Evolutionary conservation across 2,113 vertebrate genomes (phyloP).

Genomic region (Aegithalos caudatus): DNA sequence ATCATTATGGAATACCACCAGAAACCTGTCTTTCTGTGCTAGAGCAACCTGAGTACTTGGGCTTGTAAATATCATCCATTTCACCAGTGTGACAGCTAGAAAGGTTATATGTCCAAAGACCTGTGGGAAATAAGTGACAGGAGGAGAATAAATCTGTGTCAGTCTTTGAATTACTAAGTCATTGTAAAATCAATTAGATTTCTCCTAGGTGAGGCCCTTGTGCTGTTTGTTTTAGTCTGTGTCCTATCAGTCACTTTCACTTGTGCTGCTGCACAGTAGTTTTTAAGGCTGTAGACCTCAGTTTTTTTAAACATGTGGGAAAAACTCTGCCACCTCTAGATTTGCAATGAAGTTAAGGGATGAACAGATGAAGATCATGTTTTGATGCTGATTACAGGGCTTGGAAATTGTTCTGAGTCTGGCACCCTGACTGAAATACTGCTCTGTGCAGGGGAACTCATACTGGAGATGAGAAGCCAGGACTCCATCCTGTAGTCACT

Average conservation of each 20-base stretch:
- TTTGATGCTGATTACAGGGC: neutral
- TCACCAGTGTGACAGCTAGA: neutral
- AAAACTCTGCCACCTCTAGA: neutral
- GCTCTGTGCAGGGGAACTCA: neutral
- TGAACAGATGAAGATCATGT: neutral
- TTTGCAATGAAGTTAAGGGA: neutral
- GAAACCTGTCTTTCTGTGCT: neutral
- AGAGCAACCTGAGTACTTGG: neutral
- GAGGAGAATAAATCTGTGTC: neutral
- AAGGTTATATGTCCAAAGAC: slow-evolving; percentile 4
- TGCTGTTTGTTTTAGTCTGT: neutral
- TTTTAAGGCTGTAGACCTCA: neutral
- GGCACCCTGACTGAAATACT: neutral
- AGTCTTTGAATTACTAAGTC: neutral
- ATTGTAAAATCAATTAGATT: neutral
- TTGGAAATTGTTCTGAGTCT: neutral
- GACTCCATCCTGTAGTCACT: neutral
- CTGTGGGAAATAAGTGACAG: neutral
- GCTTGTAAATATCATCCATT: slow-evolving; percentile 18
- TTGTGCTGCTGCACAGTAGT: neutral
- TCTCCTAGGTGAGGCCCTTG: neutral
- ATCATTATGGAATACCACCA: neutral
- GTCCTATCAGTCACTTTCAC: neutral
- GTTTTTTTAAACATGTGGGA: accelerated
- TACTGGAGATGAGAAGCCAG: neutral